Percentiles rank a stretch among this genome's conserved stretches.
Evolutionary conservation across 2,888 invertebrate species (phyloP).

Genomic region (Phrixothrix hirtus): DNA sequence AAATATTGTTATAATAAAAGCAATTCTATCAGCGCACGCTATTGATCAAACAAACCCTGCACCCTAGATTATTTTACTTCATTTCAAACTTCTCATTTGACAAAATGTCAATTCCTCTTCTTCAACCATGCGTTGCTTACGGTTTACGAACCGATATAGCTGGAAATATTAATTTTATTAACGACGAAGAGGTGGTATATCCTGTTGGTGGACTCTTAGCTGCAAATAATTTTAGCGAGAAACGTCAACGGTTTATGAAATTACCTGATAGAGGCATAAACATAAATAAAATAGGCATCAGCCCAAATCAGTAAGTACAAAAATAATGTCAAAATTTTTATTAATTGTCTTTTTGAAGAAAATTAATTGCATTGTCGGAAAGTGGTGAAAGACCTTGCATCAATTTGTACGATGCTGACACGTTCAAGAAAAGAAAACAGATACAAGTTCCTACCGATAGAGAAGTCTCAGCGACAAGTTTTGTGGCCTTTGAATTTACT

Average conservation of each 20-base stretch:
- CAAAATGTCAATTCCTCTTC: slow-evolving; percentile 53
- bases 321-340: too few species aligned
- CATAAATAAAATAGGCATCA: slow-evolving; percentile 65
- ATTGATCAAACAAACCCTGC: slow-evolving; percentile 8
- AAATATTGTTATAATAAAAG: slow-evolving; percentile 23
- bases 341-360: slow-evolving; percentile 62
- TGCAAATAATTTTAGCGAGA: slow-evolving; percentile 72
- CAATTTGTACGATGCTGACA: slow-evolving; percentile 71
- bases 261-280: slow-evolving; percentile 68
- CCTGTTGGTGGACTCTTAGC: slow-evolving; percentile 78
- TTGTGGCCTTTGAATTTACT: slow-evolving; percentile 76
- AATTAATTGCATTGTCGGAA: slow-evolving; percentile 68
- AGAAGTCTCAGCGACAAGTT: slow-evolving; percentile 62
- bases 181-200: slow-evolving; percentile 77
- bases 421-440: slow-evolving; percentile 72
- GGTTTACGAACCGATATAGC: slow-evolving; percentile 67
- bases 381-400: slow-evolving; percentile 67
- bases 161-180: slow-evolving; percentile 73
- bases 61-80: too few species aligned
- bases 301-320: slow-evolving; percentile 69
- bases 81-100: neutral
- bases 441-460: slow-evolving; percentile 56
- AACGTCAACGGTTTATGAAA: slow-evolving; percentile 74
- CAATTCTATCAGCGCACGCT: neutral
- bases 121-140: slow-evolving; percentile 65